Evolutionary conservation across 2,888 invertebrate genomes (phyloP), one percentile per base, ranked within the genome.

Genomic region (Cephus rjabovi): DNA sequence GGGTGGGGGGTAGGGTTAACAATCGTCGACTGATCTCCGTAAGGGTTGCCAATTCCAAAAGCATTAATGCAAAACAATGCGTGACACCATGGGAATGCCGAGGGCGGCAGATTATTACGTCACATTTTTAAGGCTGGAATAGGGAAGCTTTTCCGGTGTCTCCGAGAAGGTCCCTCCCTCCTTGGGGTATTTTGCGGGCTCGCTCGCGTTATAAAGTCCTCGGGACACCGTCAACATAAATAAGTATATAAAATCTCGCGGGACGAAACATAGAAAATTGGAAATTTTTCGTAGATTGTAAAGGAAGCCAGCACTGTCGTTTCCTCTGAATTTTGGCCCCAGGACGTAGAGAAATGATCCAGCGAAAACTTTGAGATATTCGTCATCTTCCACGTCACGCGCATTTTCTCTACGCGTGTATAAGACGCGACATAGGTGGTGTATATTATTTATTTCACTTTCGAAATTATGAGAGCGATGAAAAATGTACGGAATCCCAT

Each of bases 201-300:
- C 11, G 34, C 3, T 33, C 33, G 33, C 23, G 34, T 70, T 76
- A 79, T 73, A 77, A 81, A 79, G 77, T 76, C 80, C 69, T 75
- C 76, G 70, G 75, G 82, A 84, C 81, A 83, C 79, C 81, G 81
- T 84, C 84, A 81, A 71, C 83, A 81, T 86, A 88, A 87, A 88
- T 87, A 86, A 80, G 78, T 79, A 79, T 83, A 77, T 79, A 81
- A 82, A 79, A 80, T 79, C 82, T 80, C 83, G 79, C 77, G 85
- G 82, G 84, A 82, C 83, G 84, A 81, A 85, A 83, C 85, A 79
- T 79, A 81, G 80, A 79, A 83, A 85, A 87, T 84, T 88, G 85
- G 84, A 87, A 88, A 87, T 87, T 89, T 88, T 80, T 79, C 78
- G 81, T 82, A 73, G 81, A 76, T 84, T 84, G 81, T 82, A 78